Evolutionary conservation across 2,113 vertebrate genomes (phyloP), one percentile per base, ranked within the genome.

Genomic region (Pogona vitticeps): DNA sequence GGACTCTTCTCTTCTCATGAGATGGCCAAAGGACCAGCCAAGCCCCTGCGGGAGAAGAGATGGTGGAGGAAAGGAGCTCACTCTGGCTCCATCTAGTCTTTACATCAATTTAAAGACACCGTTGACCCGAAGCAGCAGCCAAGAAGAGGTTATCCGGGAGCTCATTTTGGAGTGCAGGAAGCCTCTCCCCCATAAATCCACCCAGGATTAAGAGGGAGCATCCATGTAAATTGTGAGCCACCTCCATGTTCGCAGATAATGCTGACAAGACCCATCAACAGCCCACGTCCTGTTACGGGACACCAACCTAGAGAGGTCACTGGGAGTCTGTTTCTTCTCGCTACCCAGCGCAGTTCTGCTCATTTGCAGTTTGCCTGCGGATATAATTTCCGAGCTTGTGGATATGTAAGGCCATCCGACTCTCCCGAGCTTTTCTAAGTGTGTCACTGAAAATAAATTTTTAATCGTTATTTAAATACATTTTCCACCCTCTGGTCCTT

Each of bases 401-500:
- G 76, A 90, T 33, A 80, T 1, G 7, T 1, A 59, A 3, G 2
- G 13, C 89, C 61, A 72, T 36, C 12, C 0, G 28, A 71, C 82
- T 86, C 91, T 90, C 61, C 61, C 20, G 2, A 91, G 86, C 38
- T 86, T 85, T 73, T 88, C 67, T 63, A 82, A 23, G 73, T 58
- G 52, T 1, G 1, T 26, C 85, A 76, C 85, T 0, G 0, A 58
- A 33, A 58, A 89, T 92, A 1, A 71, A 95, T 91, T 85, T 93
- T 91, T 90, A 81, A 91, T 58, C 12, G 3, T 10, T 28, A 42
- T 61, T 87, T 83, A 86, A 90, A 76, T 75, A 85, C 78, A 80
- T 92, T 89, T 95, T 93, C 93, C 95, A 89, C 85, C 10, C 23
- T 3, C 36, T 0, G 21, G 23, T 31, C 6, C 1, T 46, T 46